phyloP scores from a whole-genome alignment of 2,113 vertebrate genomes.

The Vulpes lagopus region DNA sequence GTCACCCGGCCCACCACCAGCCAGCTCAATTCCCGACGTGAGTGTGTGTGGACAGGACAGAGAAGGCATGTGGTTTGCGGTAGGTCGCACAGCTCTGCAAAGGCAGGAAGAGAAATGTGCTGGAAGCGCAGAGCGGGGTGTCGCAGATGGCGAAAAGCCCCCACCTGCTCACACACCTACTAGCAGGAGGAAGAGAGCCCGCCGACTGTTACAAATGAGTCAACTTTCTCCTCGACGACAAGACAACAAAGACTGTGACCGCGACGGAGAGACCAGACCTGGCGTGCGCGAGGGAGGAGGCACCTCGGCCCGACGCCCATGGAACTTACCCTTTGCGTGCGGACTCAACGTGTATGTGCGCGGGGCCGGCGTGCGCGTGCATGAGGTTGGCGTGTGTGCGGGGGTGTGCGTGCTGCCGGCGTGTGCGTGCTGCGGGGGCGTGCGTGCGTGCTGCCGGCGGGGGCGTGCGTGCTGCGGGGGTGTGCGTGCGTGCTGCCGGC shows the following conservation, averaged over 20 bases:
- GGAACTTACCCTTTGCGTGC: neutral
- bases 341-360: too few species aligned
- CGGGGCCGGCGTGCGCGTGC: too few species aligned
- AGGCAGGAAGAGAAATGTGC: neutral
- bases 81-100: neutral
- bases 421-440: too few species aligned
- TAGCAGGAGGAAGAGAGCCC: neutral
- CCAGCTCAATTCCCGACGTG: neutral
- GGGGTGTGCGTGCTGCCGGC: too few species aligned
- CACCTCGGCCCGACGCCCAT: accelerated
- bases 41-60: neutral
- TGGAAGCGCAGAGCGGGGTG: neutral
- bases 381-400: too few species aligned
- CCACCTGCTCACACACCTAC: conserved; percentile 41
- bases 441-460: too few species aligned
- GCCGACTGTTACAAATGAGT: conserved; percentile 63
- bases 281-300: neutral
- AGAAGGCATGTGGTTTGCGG: accelerated
- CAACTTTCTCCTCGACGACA: conserved; percentile 43
- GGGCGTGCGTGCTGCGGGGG: too few species aligned
- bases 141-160: conserved; percentile 49
- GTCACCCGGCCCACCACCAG: neutral
- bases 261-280: neutral
- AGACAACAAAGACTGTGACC: neutral
- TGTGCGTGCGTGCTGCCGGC: too few species aligned